Base-by-base conservation (phyloP, 2,797 vertebrate genomes). In the Amniataba percoides region DNA sequence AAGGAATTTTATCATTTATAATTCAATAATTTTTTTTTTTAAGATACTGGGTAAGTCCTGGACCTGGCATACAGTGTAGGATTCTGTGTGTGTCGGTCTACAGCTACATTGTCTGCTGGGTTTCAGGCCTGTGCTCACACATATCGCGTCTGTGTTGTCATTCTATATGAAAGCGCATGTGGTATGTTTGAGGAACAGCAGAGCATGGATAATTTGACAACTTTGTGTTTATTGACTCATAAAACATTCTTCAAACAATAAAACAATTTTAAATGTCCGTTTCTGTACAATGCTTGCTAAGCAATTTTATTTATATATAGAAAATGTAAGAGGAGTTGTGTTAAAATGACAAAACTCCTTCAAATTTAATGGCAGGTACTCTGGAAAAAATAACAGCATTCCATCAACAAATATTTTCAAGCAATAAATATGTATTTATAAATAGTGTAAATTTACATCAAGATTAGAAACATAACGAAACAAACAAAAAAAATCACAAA, bases 371-470 rank as follows among this genome's bases (percentile, higher is more conserved):
- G 97, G 97, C 97, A 98, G 97, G 97, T 97, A 98, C 96, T 99
- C 97, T 98, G 97, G 93, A 93, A 97, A 98, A 98, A 99, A 97
- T 97, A 97, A 98, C 97, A 97, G 97, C 97, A 99, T 99, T 99
- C 97, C 97, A 98, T 99, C 96, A 95, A 99, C 97, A 99, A 99
- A 98, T 99, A 99, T 98, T 97, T 98, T 97, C 98, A 98, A 98
- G 97, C 97, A 99, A 99, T 99, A 99, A 99, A 99, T 99, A 99
- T 97, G 97, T 97, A 98, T 99, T 99, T 98, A 99, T 99, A 99
- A 99, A 99, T 99, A 99, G 97, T 98, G 97, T 98, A 98, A 98
- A 99, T 99, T 98, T 99, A 98, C 97, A 99, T 97, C 96, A 96
- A 97, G 97, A 99, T 99, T 99, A 99, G 97, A 99, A 99, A 99